Evolutionary conservation across 2,888 invertebrate genomes (phyloP).

Genomic region (Microplitis deprimator): DNA sequence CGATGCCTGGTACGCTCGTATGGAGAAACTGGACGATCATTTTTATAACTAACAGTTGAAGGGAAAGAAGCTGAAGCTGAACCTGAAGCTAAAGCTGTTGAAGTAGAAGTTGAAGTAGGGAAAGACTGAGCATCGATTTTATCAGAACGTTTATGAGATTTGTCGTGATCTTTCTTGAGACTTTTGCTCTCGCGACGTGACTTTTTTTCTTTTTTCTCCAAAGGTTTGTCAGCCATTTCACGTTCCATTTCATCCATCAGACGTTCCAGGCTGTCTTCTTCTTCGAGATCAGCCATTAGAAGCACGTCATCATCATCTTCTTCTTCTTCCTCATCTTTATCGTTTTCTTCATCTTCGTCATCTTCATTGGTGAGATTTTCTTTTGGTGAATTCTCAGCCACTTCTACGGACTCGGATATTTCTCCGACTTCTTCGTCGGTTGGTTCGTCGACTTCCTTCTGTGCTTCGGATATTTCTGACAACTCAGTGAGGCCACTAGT

Average conservation of each 20-base stretch:
- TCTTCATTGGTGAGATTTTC: constrained; percentile 46
- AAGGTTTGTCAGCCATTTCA: constrained; percentile 67
- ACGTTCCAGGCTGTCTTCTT: constrained; percentile 73
- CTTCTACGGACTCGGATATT: constrained; percentile 60
- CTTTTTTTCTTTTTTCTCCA: constrained; percentile 54
- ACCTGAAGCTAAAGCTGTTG: background rate
- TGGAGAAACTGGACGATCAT: constrained; percentile 56
- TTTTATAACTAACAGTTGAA: constrained; percentile 39
- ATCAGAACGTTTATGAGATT: constrained; percentile 30
- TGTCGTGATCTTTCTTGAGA: constrained; percentile 52
- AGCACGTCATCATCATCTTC: constrained; percentile 65
- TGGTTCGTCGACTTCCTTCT: constrained; percentile 56
- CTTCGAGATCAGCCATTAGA: constrained; percentile 69
- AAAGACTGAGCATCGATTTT: background rate
- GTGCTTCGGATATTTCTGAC: constrained; percentile 45
- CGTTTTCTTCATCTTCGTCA: constrained; percentile 42
- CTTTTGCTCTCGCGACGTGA: constrained; percentile 46
- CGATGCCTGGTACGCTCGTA: constrained; percentile 52
- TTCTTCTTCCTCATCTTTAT: constrained; percentile 59
- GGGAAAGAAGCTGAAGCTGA: no score
- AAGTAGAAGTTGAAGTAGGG: background rate
- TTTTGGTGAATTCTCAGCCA: constrained; percentile 48
- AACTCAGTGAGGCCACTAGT: background rate
- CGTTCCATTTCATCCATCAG: constrained; percentile 74
- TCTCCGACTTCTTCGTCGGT: constrained; percentile 50